These are phyloP conservation scores for Serilophus lunatus DNA, from an alignment of 2,113 vertebrate genomes.

Conservation along the genomic window DNA sequence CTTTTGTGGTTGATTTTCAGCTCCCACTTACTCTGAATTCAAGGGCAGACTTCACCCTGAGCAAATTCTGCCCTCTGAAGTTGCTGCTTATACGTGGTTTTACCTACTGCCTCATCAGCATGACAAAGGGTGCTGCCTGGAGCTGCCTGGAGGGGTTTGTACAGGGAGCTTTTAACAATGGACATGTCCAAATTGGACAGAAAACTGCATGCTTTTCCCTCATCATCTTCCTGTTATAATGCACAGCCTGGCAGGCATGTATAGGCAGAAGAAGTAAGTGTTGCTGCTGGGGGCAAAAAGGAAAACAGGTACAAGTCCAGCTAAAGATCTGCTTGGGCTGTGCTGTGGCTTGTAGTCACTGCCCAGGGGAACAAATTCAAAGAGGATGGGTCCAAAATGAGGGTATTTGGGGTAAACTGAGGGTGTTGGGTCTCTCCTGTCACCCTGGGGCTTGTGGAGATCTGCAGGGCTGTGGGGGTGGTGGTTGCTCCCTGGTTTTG, in stretches of 20 bases:
- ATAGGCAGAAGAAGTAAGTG: background rate
- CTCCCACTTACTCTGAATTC: background rate
- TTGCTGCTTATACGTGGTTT: background rate
- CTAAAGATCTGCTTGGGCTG: background rate
- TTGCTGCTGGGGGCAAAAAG: background rate
- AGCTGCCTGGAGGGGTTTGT: slow-evolving; percentile 1
- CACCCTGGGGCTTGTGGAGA: background rate
- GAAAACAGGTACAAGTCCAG: background rate
- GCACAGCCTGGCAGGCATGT: background rate
- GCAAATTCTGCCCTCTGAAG: background rate
- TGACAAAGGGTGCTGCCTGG: background rate
- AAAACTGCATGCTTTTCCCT: background rate
- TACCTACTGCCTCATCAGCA: background rate
- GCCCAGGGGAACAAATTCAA: background rate
- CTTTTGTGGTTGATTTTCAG: background rate
- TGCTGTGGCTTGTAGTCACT: background rate
- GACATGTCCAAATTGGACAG: background rate
- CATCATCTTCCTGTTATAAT: background rate
- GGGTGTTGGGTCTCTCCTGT: background rate
- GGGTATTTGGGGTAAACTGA: background rate
- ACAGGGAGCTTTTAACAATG: background rate
- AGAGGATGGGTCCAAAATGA: background rate
- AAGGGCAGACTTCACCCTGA: background rate
- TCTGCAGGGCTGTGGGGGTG: background rate
- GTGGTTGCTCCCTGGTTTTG: background rate